Base-by-base conservation (phyloP, 2,888 invertebrate species). In the Phaonia tiefii region DNA sequence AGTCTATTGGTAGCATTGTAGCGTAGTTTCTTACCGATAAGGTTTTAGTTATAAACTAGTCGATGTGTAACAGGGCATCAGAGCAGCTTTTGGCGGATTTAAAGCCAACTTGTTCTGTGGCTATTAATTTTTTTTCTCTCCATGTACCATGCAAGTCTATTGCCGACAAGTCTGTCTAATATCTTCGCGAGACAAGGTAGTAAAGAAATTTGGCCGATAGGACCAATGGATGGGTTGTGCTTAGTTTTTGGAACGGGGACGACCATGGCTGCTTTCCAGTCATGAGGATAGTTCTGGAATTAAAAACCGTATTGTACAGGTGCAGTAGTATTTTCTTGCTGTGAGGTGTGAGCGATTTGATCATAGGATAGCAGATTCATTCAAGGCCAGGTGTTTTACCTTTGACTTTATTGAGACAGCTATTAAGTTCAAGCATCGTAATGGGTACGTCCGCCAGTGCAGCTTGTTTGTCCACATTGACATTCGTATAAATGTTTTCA, bases 291-390 rank as follows among this genome's bases (percentile, higher is more conserved):
- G 54, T 1, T 1, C 73, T 73, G 8, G 20, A 54, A 10, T 26
- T 1, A 10, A 76, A 70, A n/a, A 80, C 75, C 5, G 42, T 56
- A 25, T 75, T 72, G 26, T 75, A 69, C 10, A 72, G 11, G 0
- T 42, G 15, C 1, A 72, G 25, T 26, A 72, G 17, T 13, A 17
- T 26, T 44, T 15, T 1, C 31, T 66, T 69, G 11, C 58, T 22
- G 37, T 0, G 10, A 39, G 26, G 25, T 1, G 67, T 31, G 5
- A 49, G 22, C 20, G 11, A 5, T n/a, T 42, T 70, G 11, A 76
- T 3, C 65, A 73, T 73, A 56, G 60, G 44, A n/a, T 76, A 79
- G 5, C 58, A 42, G 3, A 72, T 67, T 0, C 49, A 31, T 10
- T 72, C 75, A 1, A 20, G 39, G 11, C 75, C 75, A 10, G 72